Conservation (phyloP, 2,888 invertebrate genomes). For the Schizotus pectinicornis region DNA sequence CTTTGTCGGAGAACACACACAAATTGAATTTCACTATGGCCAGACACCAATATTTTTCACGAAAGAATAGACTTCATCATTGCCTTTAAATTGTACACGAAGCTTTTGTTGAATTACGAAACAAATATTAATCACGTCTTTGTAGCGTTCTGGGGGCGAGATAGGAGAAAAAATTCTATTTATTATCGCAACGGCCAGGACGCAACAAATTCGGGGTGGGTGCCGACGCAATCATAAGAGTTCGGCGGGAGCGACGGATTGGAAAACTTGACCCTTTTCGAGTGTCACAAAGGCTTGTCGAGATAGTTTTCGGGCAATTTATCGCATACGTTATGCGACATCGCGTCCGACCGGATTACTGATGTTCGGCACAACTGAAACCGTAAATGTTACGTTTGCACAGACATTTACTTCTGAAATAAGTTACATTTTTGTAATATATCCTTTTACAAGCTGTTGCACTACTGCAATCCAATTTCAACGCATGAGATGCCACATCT, state of each 20-base stretch:
- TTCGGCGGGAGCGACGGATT: too few species aligned
- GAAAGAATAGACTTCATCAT: constrained; percentile 35
- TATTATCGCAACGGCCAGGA: constrained; percentile 13
- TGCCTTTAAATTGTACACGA: constrained; percentile 27
- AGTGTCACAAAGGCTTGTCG: too few species aligned
- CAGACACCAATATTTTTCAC: constrained; percentile 46
- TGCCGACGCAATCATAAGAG: too few species aligned
- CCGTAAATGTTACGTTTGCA: too few species aligned
- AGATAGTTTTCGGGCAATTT: background rate
- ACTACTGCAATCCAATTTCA: background rate
- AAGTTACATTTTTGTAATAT: background rate
- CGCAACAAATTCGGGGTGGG: constrained; percentile 13
- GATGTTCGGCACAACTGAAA: too few species aligned
- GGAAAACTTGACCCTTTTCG: background rate
- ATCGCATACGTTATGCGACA: background rate
- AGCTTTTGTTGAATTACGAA: constrained; percentile 29
- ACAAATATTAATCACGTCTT: constrained; percentile 28
- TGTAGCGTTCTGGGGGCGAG: background rate
- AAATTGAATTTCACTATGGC: constrained; percentile 47
- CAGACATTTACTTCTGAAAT: too few species aligned
- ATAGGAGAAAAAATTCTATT: constrained; percentile 18
- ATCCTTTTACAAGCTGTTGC: background rate
- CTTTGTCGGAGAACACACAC: constrained; percentile 39
- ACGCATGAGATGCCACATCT: background rate
- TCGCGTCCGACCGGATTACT: background rate